Evolutionary conservation across 2,113 vertebrate genomes (phyloP).

Genomic region (Poeciliopsis occidentalis): DNA sequence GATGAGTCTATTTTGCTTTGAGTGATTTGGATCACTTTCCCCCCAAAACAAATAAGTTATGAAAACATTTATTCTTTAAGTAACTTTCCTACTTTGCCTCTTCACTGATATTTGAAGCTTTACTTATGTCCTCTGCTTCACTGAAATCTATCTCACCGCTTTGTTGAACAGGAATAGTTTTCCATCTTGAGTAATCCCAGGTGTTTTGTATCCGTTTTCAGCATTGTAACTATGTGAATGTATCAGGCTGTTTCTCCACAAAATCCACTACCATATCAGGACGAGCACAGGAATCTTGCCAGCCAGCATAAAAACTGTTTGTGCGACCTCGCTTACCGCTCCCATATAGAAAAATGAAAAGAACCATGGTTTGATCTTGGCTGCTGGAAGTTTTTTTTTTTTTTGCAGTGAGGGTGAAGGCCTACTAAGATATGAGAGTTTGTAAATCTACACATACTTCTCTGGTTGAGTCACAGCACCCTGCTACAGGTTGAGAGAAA

Average conservation of each 20-base stretch:
- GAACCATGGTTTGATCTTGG: conserved; percentile 51
- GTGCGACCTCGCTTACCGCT: background rate
- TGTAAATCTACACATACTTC: conserved; percentile 75
- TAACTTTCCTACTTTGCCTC: background rate
- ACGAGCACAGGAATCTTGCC: conserved; percentile 62
- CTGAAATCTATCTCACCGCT: background rate
- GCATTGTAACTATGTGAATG: conserved; percentile 16
- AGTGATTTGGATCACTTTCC: background rate
- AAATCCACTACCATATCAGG: conserved; percentile 68
- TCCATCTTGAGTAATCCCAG: conserved; percentile 4
- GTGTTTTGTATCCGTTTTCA: conserved; percentile 30
- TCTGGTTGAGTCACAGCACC: conserved; percentile 64
- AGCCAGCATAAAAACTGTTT: conserved; percentile 40
- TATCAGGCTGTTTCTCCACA: conserved; percentile 27
- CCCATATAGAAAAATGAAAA: conserved; percentile 61
- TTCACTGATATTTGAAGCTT: background rate
- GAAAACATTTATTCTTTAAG: background rate
- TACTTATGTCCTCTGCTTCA: background rate
- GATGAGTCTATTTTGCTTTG: background rate
- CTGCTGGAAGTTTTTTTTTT: conserved; percentile 25
- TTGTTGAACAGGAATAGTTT: background rate
- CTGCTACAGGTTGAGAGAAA: background rate
- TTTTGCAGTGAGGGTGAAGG: conserved; percentile 36
- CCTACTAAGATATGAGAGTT: conserved; percentile 62
- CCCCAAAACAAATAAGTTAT: background rate